Evolutionary conservation across 1,140 invertebrate species (phyloP).

Genomic region (Drosophila nikananu): DNA sequence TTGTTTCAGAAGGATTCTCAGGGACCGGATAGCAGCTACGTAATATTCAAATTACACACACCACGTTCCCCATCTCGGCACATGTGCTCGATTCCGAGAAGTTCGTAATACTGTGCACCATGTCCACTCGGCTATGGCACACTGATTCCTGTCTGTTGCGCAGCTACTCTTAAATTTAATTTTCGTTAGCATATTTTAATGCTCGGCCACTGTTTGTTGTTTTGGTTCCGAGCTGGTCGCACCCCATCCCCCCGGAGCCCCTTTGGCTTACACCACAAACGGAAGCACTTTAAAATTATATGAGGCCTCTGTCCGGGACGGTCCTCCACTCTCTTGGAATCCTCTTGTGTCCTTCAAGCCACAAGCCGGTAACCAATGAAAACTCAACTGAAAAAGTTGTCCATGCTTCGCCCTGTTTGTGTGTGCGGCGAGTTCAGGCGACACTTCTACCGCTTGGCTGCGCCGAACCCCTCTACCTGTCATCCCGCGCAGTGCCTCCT

Average conservation of each 20-base stretch:
- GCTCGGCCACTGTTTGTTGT: slow-evolving; percentile 71
- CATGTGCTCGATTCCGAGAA: neutral
- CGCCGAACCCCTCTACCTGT: slow-evolving; percentile 20
- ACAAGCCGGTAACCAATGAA: slow-evolving; percentile 82
- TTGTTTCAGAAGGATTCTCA: slow-evolving; percentile 26
- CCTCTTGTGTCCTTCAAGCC: slow-evolving; percentile 69
- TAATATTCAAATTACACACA: slow-evolving; percentile 6
- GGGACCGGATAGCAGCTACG: slow-evolving; percentile 27
- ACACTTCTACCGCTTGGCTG: slow-evolving; percentile 59
- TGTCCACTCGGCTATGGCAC: neutral
- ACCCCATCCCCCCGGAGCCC: slow-evolving; percentile 3
- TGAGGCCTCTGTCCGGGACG: slow-evolving; percentile 60
- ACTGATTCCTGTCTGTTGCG: slow-evolving; percentile 46
- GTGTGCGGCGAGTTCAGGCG: slow-evolving; percentile 41
- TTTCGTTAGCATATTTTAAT: slow-evolving; percentile 68
- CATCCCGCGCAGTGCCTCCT: neutral
- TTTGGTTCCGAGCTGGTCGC: slow-evolving; percentile 39
- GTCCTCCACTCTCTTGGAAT: slow-evolving; percentile 32
- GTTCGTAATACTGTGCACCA: neutral
- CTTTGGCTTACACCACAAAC: slow-evolving; percentile 68
- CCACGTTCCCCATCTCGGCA: neutral
- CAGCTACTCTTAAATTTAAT: slow-evolving; percentile 75
- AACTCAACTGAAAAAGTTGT: slow-evolving; percentile 79
- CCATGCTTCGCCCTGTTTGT: slow-evolving; percentile 32
- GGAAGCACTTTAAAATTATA: slow-evolving; percentile 84